phyloP scores from a whole-genome alignment of 1,140 invertebrate species.

The Cydia splendana region DNA sequence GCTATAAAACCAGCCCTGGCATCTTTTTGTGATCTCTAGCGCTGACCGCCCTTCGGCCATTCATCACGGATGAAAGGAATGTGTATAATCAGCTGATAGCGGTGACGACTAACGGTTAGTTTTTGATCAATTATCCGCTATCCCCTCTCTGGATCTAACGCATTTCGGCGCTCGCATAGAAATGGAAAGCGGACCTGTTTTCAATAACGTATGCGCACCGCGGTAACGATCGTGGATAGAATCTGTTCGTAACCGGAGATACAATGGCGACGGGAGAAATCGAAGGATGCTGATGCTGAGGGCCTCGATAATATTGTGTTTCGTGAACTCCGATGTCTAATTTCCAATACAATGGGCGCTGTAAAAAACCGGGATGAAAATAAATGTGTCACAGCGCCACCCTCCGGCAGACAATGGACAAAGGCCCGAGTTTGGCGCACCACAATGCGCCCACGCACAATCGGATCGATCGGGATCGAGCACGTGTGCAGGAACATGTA shows the following conservation, averaged over 20 bases:
- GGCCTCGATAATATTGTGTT: constrained; percentile 70
- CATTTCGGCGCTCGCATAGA: constrained; percentile 60
- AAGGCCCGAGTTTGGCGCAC: constrained; percentile 61
- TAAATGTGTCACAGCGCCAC: constrained; percentile 78
- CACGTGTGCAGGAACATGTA: constrained; percentile 70
- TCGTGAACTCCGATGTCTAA: constrained; percentile 75
- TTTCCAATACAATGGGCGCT: constrained; percentile 75
- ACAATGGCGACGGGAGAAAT: constrained; percentile 55
- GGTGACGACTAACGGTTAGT: constrained; percentile 60
- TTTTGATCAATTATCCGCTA: constrained; percentile 65
- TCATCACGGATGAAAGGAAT: constrained; percentile 72
- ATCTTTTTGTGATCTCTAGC: constrained; percentile 68
- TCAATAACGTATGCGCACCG: constrained; percentile 54
- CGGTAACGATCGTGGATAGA: constrained; percentile 42
- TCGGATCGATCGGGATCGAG: constrained; percentile 59
- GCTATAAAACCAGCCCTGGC: constrained; percentile 64
- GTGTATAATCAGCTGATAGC: constrained; percentile 70
- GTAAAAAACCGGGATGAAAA: constrained; percentile 74
- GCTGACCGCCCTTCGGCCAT: constrained; percentile 68
- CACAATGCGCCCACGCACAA: constrained; percentile 70
- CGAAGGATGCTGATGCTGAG: constrained; percentile 62
- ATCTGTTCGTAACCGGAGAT: constrained; percentile 52
- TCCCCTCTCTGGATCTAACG: constrained; percentile 52
- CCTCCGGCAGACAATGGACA: constrained; percentile 76
- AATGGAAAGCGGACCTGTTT: constrained; percentile 75